Conservation (phyloP, 2,888 invertebrate genomes). For the Stegophylla sp. region DNA sequence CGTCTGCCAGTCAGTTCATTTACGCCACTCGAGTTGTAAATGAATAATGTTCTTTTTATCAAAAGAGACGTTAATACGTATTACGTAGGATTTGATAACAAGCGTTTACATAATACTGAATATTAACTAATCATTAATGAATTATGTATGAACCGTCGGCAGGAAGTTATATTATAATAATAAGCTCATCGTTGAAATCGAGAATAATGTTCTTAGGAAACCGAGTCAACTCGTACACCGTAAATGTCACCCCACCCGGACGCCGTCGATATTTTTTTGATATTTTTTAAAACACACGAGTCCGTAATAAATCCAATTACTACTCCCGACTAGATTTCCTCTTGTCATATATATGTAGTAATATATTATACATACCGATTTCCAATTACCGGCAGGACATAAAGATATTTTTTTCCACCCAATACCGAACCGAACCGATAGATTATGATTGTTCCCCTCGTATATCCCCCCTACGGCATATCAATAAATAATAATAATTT, state of each 20-base stretch:
- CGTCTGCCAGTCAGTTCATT: not conserved
- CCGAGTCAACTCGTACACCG: too few species aligned
- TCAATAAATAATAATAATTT: constrained; percentile 57
- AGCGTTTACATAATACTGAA: not conserved
- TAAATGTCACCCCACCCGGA: too few species aligned
- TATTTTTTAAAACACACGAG: constrained; percentile 6
- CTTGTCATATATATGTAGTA: not conserved
- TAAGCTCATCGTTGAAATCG: too few species aligned
- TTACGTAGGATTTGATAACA: constrained; percentile 29
- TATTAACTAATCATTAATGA: too few species aligned
- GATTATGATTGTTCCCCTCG: constrained; percentile 33
- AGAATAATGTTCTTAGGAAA: too few species aligned
- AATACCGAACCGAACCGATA: constrained; percentile 27
- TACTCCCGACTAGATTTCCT: constrained; percentile 28
- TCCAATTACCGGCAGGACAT: constrained; percentile 50
- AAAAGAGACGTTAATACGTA: not conserved
- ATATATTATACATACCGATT: constrained; percentile 17
- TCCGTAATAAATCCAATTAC: constrained; percentile 48
- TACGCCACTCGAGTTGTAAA: too few species aligned
- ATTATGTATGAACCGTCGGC: not conserved
- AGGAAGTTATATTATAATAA: constrained; percentile 18
- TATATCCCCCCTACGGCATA: constrained; percentile 19
- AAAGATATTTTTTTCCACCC: constrained; percentile 30
- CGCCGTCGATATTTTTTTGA: constrained; percentile 19
- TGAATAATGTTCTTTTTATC: not conserved